Conservation (phyloP, 2,797 vertebrate species). For the Calcarius lapponicus region DNA sequence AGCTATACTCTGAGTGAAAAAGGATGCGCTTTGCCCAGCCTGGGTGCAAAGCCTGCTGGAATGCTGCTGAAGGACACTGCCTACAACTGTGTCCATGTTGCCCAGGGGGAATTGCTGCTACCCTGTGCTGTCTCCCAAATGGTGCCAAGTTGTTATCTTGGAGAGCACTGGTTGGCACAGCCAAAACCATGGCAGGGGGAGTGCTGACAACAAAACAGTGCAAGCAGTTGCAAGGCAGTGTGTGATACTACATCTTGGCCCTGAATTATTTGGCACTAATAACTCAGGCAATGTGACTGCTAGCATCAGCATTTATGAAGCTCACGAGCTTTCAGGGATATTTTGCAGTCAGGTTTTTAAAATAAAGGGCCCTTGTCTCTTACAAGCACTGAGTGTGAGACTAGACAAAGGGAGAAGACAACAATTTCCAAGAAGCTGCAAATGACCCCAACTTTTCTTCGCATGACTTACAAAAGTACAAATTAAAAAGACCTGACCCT, state of each 20-base stretch:
- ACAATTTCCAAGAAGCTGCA: not conserved
- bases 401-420: not conserved
- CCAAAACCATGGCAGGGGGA: not conserved
- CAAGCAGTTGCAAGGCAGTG: not conserved
- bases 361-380: not conserved
- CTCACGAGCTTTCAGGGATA: not conserved
- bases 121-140: not conserved
- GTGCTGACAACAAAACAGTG: not conserved
- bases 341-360: not conserved
- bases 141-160: not conserved
- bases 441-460: not conserved
- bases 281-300: not conserved
- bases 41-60: not conserved
- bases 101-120: not conserved
- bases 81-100: fast-evolving
- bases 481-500: not conserved
- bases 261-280: constrained; percentile 17
- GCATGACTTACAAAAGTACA: not conserved
- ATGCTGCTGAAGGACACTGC: not conserved
- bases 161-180: not conserved
- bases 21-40: not conserved
- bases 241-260: not conserved
- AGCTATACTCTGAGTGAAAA: not conserved
- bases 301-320: constrained; percentile 7
- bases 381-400: not conserved